Evolutionary conservation across 2,888 invertebrate species (phyloP), one percentile per base, ranked within the genome.

Genomic region (Euplexia lucipara): DNA sequence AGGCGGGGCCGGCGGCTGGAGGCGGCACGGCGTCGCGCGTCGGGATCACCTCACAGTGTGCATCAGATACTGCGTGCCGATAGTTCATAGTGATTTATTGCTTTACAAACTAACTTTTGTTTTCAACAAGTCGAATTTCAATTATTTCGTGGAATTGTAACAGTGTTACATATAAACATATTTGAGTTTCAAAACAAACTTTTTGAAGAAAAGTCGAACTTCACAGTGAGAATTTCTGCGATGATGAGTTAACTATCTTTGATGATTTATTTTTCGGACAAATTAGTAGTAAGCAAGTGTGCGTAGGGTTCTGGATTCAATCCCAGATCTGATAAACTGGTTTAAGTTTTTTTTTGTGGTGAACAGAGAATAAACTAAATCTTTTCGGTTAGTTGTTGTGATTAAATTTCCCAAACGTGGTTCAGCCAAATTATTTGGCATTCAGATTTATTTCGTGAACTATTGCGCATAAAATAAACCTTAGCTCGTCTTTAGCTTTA

Each of bases 1-100:
- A 58, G 75, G 74, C 74, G 74, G 75, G 22, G 64, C 57, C 57
- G 39, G 26, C 14, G 41, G 1, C 30, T 12, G 44, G 32, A 75
- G 42, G 57, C 60, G 64, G 53, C 48, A 0, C 32, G 42, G 58
- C 42, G 52, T 32, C 32, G 3, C 35, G 14, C 6, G 45, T 61
- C 47, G 20, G 20, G 44, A 45, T 30, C 47, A 64, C 8, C 49
- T 47, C 44, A 32, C 70, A 51, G 37, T 72, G 74, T 58, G 57
- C 62, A 70, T n/a, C 26, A 20, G 51, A 8, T 35, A 62, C 39
- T 16, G 7, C 14, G 44, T 22, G 20, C 9, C 3, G 32, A 53
- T 12, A 34, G 7, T 30, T 22, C 8, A 2, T 26, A 3, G 45
- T 51, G 44, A 58, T 26, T 26, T 6, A 32, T 42, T 26, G 20